A percentile compares a stretch with the other conserved stretches of the same genome.
Evolutionary conservation across 2,113 vertebrate species (phyloP).

Genomic region (Shinisaurus crocodilurus): DNA sequence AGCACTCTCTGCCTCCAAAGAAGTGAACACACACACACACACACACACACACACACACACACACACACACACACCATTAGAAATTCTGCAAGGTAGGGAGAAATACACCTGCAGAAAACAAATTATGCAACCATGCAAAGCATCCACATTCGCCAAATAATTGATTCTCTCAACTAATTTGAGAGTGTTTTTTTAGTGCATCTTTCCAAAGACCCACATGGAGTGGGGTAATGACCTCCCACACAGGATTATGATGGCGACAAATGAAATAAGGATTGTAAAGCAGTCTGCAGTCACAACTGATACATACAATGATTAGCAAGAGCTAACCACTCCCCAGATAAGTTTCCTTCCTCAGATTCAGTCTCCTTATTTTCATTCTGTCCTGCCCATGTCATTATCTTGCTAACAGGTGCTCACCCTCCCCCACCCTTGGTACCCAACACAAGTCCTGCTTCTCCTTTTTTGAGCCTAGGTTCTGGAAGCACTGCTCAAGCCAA

Average conservation of each 20-base stretch:
- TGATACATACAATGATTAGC: background rate
- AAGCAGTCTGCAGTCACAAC: background rate
- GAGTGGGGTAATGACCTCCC: background rate
- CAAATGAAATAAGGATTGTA: background rate
- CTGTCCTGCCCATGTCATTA: background rate
- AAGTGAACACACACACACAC: background rate
- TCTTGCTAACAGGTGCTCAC: background rate
- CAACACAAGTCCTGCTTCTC: no score
- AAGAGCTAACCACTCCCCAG: background rate
- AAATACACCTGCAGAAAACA: background rate
- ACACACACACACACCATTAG: background rate
- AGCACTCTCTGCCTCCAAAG: background rate
- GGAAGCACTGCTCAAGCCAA: background rate
- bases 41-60: background rate
- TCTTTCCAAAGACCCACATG: background rate
- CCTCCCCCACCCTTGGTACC: background rate
- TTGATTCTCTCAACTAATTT: background rate
- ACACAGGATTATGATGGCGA: background rate
- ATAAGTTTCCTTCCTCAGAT: background rate
- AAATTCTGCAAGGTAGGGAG: background rate
- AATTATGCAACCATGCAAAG: background rate
- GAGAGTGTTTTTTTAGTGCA: background rate
- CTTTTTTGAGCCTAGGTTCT: background rate
- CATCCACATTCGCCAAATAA: background rate
- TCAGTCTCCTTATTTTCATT: background rate